Percentiles rank a stretch among this genome's conserved stretches.
phyloP scores from a whole-genome alignment of 2,113 vertebrate species.

The Vanacampus margaritifer region DNA sequence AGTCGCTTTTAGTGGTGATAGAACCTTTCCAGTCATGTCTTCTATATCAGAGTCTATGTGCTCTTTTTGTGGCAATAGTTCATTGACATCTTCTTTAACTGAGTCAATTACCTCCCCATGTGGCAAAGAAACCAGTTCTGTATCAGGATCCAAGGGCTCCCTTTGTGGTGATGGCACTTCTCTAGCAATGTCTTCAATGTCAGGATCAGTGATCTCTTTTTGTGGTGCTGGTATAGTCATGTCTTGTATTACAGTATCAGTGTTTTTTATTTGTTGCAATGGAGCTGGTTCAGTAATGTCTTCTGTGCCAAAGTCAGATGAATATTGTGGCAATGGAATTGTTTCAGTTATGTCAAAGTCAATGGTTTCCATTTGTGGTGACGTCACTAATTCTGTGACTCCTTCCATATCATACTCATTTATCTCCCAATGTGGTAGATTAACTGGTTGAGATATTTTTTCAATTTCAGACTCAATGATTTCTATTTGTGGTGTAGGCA shows the following conservation, averaged over 20 bases:
- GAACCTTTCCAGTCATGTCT: background rate
- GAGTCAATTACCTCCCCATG: background rate
- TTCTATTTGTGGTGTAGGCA: background rate
- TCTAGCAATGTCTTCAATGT: background rate
- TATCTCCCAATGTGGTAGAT: background rate
- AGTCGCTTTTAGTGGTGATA: background rate
- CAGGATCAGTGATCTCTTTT: background rate
- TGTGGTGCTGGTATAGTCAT: too few species aligned
- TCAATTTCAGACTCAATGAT: too few species aligned
- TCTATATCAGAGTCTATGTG: background rate
- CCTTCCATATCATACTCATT: background rate
- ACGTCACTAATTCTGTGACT: background rate
- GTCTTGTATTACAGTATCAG: too few species aligned
- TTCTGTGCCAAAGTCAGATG: background rate
- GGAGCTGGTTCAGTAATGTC: too few species aligned
- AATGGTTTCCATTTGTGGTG: too few species aligned
- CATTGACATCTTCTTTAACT: background rate
- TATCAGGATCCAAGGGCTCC: background rate
- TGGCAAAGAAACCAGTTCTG: background rate
- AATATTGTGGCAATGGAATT: background rate
- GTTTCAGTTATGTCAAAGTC: background rate
- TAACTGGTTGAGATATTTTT: too few species aligned
- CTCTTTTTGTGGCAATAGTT: background rate
- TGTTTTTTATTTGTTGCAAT: too few species aligned
- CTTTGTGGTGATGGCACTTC: background rate